These are phyloP conservation scores for Squalus acanthias DNA, from an alignment of 2,797 vertebrate species.

Conservation along the genomic window DNA sequence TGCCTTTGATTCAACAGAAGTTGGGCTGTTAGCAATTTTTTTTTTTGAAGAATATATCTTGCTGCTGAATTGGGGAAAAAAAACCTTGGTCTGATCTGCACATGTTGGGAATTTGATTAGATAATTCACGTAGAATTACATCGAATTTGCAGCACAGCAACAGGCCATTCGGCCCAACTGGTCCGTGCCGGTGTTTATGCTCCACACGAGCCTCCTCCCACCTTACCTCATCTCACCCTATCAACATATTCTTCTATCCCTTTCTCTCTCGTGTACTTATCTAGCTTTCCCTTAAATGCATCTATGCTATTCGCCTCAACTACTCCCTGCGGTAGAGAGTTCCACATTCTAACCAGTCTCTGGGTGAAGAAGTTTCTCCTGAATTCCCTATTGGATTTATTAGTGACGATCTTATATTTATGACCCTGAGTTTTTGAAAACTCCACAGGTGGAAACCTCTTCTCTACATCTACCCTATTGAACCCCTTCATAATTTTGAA, in stretches of 20 bases:
- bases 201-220: background rate
- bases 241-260: background rate
- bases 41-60: background rate
- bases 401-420: background rate
- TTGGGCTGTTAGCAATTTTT: background rate
- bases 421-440: background rate
- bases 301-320: background rate
- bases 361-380: background rate
- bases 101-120: background rate
- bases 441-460: background rate
- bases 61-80: background rate
- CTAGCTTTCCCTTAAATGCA: background rate
- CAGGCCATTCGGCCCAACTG: background rate
- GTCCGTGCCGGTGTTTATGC: background rate
- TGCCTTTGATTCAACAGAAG: background rate
- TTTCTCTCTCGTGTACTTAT: background rate
- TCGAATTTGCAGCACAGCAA: background rate
- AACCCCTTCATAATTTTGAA: background rate
- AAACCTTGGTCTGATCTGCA: background rate
- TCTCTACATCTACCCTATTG: background rate
- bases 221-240: background rate
- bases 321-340: too few species aligned
- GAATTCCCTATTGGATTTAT: background rate
- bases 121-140: background rate
- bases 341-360: background rate